These are phyloP conservation scores for Tragelaphus oryx DNA, from an alignment of 2,797 vertebrate genomes.

Conservation along the genomic window DNA sequence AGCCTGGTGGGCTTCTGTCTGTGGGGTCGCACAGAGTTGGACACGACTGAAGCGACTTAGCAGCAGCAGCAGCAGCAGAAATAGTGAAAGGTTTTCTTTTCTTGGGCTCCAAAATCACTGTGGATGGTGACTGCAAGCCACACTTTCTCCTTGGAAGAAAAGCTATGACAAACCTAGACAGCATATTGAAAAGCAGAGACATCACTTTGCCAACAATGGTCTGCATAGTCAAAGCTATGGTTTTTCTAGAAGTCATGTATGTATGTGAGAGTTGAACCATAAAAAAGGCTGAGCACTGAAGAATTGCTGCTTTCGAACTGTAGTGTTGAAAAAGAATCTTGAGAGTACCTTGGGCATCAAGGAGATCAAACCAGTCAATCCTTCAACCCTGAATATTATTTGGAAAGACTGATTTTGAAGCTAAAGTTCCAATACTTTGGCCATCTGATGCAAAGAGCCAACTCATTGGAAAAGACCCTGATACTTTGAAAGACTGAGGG, in stretches of 20 bases:
- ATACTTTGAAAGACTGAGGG: background rate
- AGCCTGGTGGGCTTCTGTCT: too few species aligned
- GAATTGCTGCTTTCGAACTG: fast-evolving
- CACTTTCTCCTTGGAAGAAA: background rate
- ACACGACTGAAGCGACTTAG: too few species aligned
- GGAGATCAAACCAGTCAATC: background rate
- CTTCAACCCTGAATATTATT: background rate
- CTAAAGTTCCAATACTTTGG: background rate
- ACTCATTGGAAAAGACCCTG: background rate
- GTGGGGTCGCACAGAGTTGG: too few species aligned
- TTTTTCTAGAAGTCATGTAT: background rate
- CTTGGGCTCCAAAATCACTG: background rate
- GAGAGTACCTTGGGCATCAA: background rate
- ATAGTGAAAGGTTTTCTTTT: background rate
- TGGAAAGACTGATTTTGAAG: background rate
- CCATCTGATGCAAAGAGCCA: background rate
- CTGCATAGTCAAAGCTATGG: background rate
- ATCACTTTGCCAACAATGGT: background rate
- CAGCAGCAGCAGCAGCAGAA: background rate
- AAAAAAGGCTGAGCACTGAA: background rate
- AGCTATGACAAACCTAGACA: background rate
- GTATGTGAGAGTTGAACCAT: background rate
- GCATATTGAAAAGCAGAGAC: background rate
- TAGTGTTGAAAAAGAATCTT: background rate
- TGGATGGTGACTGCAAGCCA: background rate